Percentiles rank a stretch among this genome's conserved stretches.
Evolutionary conservation across 2,888 invertebrate genomes (phyloP).

Genomic region (Syritta pipiens): DNA sequence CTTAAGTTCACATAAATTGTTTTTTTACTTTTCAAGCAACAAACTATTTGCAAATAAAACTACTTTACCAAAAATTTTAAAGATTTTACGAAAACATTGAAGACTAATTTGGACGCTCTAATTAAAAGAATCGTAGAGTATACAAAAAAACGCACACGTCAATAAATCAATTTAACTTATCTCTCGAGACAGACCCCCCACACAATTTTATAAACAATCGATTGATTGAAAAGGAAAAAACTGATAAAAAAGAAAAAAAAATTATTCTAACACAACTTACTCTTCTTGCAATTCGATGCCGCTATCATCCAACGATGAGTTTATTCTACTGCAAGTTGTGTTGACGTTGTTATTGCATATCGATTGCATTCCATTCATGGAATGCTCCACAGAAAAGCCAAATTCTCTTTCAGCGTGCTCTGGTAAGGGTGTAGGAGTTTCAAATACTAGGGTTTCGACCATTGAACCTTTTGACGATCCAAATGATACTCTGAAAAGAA

Average conservation of each 20-base stretch:
- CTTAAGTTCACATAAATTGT: too few relatives aligned
- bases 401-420: slow-evolving; percentile 79
- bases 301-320: slow-evolving; percentile 79
- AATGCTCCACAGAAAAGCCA: slow-evolving; percentile 74
- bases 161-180: too few relatives aligned
- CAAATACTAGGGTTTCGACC: slow-evolving; percentile 95
- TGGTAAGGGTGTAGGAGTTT: slow-evolving; percentile 87
- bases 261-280: slow-evolving; percentile 76
- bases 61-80: too few relatives aligned
- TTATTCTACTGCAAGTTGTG: slow-evolving; percentile 75
- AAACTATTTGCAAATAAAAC: too few relatives aligned
- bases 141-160: too few relatives aligned
- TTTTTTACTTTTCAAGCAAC: too few relatives aligned
- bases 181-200: too few relatives aligned
- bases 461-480: slow-evolving; percentile 96
- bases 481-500: slow-evolving; percentile 89
- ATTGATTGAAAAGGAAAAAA: background rate
- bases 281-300: slow-evolving; percentile 79
- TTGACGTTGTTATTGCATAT: slow-evolving; percentile 56
- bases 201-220: too few relatives aligned
- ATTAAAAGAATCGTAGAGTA: too few relatives aligned
- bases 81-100: too few relatives aligned
- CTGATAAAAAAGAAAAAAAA: background rate
- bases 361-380: slow-evolving; percentile 55
- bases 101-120: too few relatives aligned